Evolutionary conservation across 2,797 vertebrate genomes (phyloP).

Genomic region (Sebastes kiyomatsui): DNA sequence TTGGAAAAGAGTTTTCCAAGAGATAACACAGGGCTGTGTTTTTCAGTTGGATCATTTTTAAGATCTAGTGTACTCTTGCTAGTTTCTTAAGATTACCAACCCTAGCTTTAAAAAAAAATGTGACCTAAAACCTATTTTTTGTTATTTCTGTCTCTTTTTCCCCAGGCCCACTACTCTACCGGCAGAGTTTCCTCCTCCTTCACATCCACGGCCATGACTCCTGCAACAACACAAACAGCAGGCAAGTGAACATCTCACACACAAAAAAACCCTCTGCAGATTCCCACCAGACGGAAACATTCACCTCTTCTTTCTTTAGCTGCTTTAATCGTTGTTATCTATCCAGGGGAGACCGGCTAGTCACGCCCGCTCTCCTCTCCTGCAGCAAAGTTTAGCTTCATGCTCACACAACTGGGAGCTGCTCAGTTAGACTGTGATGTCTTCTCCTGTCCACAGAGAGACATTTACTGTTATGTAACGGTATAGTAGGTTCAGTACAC

Average conservation of each 20-base stretch:
- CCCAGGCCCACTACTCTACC: conserved; percentile 97
- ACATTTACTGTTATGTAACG: conserved; percentile 45
- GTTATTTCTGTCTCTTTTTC: background rate
- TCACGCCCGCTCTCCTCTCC: background rate
- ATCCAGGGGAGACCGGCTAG: background rate
- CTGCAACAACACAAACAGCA: conserved; percentile 92
- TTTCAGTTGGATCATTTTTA: too few species aligned
- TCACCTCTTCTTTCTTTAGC: background rate
- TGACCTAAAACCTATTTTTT: background rate
- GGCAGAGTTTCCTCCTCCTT: conserved; percentile 96
- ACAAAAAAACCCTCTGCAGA: background rate
- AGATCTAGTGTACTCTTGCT: too few species aligned
- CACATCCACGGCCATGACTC: conserved; percentile 96
- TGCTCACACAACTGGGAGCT: conserved; percentile 14
- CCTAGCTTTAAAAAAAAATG: background rate
- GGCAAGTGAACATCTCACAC: conserved; percentile 77
- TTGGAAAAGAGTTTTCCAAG: too few species aligned
- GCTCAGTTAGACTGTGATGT: conserved; percentile 21
- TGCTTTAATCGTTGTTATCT: conserved; percentile 11
- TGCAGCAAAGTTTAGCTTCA: conserved; percentile 21
- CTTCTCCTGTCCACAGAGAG: conserved; percentile 24
- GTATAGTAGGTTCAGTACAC: conserved; percentile 29
- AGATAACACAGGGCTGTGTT: too few species aligned
- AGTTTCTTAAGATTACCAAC: too few species aligned
- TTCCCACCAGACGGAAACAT: background rate